Percentiles rank a stretch among this genome's conserved stretches.
phyloP scores from a whole-genome alignment of 1,140 invertebrate species.

The Antheraea mylitta region DNA sequence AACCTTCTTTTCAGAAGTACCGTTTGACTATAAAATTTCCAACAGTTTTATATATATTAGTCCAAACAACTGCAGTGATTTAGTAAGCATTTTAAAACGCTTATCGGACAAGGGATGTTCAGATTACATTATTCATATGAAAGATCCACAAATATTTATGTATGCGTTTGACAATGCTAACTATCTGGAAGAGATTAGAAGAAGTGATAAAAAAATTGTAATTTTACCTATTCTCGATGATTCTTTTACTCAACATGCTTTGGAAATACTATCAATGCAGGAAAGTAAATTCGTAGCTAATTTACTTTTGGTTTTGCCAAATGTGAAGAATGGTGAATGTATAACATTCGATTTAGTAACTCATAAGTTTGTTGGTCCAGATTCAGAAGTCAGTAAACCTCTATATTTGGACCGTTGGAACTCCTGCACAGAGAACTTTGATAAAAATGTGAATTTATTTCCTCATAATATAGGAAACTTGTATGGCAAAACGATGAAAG shows the following conservation, averaged over 20 bases:
- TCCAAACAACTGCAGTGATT: constrained; percentile 27
- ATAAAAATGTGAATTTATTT: constrained; percentile 49
- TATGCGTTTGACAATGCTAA: constrained; percentile 45
- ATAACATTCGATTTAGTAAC: constrained; percentile 51
- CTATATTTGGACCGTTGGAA: constrained; percentile 55
- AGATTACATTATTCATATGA: constrained; percentile 56
- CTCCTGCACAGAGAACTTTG: constrained; percentile 45
- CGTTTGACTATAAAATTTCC: constrained; percentile 28
- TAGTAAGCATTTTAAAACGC: constrained; percentile 38
- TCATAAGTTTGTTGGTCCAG: constrained; percentile 54
- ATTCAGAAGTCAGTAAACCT: constrained; percentile 32
- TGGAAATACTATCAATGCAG: constrained; percentile 45
- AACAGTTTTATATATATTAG: constrained; percentile 41
- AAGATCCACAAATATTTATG: constrained; percentile 51
- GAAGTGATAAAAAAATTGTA: constrained; percentile 59
- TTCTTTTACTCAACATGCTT: constrained; percentile 20
- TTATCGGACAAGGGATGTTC: constrained; percentile 62
- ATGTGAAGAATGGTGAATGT: constrained; percentile 17
- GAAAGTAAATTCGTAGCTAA: constrained; percentile 52
- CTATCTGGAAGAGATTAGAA: constrained; percentile 46
- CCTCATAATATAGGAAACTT: constrained; percentile 61
- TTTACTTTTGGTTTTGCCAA: constrained; percentile 47
- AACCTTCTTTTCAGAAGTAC: constrained; percentile 43
- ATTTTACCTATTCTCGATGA: constrained; percentile 39
- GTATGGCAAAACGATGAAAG: constrained; percentile 55